Base-by-base conservation (phyloP, 2,888 invertebrate genomes). In the Tenthredo scrophulariae region DNA sequence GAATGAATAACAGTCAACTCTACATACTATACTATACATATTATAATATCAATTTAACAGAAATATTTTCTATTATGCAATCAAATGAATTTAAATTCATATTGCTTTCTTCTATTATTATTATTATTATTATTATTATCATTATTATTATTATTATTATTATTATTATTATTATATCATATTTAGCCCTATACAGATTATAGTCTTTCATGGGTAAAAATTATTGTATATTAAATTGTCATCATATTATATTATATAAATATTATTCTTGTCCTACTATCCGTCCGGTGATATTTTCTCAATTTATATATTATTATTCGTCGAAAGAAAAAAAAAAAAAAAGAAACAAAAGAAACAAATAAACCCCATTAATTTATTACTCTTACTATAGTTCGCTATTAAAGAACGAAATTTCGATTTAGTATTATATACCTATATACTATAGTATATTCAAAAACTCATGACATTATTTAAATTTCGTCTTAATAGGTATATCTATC, bases 211-310 rank as follows among this genome's bases (percentile, higher is more conserved):
- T 37, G 37, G 37, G 29, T 70, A 70, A 37, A 37, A 65, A 37
- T 70, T 37, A 70, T 70, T 70, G 37, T 70, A 70, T 70, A 37
- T 70, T 37, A n/a, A 70, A 33, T 37, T 70, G 62, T 62, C 62
- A 62, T 26, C 62, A 70, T 70, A 62, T 62, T 62, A 62, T 62
- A 62, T 62, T 62, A 62, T 62, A 70, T 70, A 70, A 72, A 72
- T 37, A 72, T 72, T 62, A 62, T 72, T 72, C 40, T 72, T 72
- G 70, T 40, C 70, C 70, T 72, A 72, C 33, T 72, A 37, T 37
- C 70, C 37, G 70, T 72, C 70, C 70, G 70, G 70, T 72, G 70
- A 72, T 29, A 72, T 72, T 37, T 72, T 72, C n/a, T 33, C 9
- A 72, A 72, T 72, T 40, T 37, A 40, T 37, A 67, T 72, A 72